These are phyloP conservation scores for Caenorhabditis imperialis DNA, from an alignment of 2,888 invertebrate species.

Conservation along the genomic window DNA sequence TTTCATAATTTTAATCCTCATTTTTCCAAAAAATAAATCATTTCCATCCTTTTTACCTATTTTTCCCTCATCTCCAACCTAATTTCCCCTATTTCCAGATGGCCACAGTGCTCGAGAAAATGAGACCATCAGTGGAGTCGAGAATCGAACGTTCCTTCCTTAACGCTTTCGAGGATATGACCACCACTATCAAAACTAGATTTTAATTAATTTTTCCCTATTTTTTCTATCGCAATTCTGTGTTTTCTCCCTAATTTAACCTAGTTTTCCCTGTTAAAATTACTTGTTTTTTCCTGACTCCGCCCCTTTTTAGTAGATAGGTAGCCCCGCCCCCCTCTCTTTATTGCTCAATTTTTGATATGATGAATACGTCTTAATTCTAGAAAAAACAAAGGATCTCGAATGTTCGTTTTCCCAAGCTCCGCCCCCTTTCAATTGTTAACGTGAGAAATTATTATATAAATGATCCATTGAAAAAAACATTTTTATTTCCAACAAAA, in stretches of 20 bases:
- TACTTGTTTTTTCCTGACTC: not conserved
- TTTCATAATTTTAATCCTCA: not conserved
- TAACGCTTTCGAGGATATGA: slow-evolving; percentile 47
- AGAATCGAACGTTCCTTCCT: slow-evolving; percentile 41
- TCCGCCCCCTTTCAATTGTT: too few relatives aligned
- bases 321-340: too few relatives aligned
- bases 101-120: slow-evolving; percentile 20
- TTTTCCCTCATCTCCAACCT: not conserved
- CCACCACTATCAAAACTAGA: slow-evolving; percentile 44
- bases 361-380: too few relatives aligned
- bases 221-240: too few relatives aligned
- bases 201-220: slow-evolving; percentile 14
- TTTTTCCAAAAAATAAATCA: not conserved
- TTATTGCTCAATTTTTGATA: too few relatives aligned
- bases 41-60: not conserved
- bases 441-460: too few relatives aligned
- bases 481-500: too few relatives aligned
- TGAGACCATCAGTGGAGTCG: slow-evolving; percentile 31
- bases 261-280: not conserved
- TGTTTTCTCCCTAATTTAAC: too few relatives aligned
- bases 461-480: too few relatives aligned
- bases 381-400: too few relatives aligned
- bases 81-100: not conserved
- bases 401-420: too few relatives aligned
- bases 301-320: too few relatives aligned